Percentiles rank a stretch among this genome's conserved stretches.
These are phyloP conservation scores for Sebastes minor DNA, from an alignment of 2,797 vertebrate species.

Conservation along the genomic window DNA sequence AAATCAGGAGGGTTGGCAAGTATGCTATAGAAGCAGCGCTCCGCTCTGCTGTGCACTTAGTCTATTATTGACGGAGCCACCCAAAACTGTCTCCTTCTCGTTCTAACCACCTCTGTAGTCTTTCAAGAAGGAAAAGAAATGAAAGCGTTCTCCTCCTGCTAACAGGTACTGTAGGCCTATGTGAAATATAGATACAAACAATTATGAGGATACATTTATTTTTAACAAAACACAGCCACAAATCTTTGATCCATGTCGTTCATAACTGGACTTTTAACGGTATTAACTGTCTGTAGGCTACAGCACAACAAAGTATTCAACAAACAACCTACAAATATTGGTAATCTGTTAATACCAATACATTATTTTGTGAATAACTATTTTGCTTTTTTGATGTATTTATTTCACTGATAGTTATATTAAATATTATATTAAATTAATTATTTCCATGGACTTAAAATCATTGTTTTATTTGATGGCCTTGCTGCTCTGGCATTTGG, in stretches of 20 bases:
- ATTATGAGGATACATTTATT: not conserved
- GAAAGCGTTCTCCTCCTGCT: not conserved
- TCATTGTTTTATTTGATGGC: not conserved
- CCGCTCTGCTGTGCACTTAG: too few species aligned
- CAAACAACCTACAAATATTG: not conserved
- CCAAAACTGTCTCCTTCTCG: too few species aligned
- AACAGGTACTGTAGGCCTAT: not conserved
- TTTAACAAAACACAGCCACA: not conserved
- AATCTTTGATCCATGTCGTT: too few species aligned
- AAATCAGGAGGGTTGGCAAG: too few species aligned
- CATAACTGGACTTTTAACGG: not conserved
- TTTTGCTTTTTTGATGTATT: not conserved
- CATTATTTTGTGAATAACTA: not conserved
- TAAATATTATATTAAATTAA: not conserved
- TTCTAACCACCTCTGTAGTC: too few species aligned
- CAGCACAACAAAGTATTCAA: not conserved
- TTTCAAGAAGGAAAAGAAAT: too few species aligned
- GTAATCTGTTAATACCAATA: not conserved
- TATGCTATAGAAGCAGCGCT: too few species aligned
- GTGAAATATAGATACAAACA: not conserved
- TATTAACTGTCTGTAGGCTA: not conserved
- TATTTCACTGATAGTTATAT: not conserved
- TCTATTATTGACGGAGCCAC: too few species aligned
- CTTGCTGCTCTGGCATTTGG: too few species aligned
- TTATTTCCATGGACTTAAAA: not conserved